Evolutionary conservation across 2,113 vertebrate species (phyloP).

Genomic region (Melanocharis versteri): DNA sequence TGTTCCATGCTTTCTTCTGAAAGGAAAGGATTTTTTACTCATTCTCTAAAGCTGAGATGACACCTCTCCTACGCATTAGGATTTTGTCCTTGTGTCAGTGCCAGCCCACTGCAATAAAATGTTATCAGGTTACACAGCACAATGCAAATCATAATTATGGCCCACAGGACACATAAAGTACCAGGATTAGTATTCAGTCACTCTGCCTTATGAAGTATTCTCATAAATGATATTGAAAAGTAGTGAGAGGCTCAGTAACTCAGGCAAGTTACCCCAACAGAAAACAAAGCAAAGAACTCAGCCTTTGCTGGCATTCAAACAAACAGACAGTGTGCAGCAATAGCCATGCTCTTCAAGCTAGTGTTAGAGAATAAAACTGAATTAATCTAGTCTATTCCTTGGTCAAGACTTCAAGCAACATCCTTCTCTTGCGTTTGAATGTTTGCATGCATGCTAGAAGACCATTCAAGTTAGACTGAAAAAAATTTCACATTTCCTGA

Average conservation of each 20-base stretch:
- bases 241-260: background rate
- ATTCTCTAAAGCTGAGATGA: background rate
- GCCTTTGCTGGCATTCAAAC: background rate
- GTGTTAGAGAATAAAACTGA: background rate
- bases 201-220: background rate
- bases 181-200: background rate
- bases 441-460: background rate
- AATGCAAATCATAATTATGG: background rate
- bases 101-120: background rate
- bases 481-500: constrained; percentile 32
- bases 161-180: background rate
- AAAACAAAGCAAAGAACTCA: background rate
- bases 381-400: constrained; percentile 31
- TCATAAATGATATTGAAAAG: background rate
- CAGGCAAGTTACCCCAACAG: background rate
- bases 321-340: background rate
- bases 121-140: background rate
- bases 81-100: background rate
- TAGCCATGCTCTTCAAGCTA: background rate
- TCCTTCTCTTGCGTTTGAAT: background rate
- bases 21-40: background rate
- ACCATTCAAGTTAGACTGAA: background rate
- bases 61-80: background rate
- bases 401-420: background rate
- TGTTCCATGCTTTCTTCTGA: background rate